A percentile compares a stretch with the other conserved stretches of the same genome.
Evolutionary conservation across 37 sponge, comb jelly and placozoan genomes (phyloP).

Genomic region (Theonella swinhoei): DNA sequence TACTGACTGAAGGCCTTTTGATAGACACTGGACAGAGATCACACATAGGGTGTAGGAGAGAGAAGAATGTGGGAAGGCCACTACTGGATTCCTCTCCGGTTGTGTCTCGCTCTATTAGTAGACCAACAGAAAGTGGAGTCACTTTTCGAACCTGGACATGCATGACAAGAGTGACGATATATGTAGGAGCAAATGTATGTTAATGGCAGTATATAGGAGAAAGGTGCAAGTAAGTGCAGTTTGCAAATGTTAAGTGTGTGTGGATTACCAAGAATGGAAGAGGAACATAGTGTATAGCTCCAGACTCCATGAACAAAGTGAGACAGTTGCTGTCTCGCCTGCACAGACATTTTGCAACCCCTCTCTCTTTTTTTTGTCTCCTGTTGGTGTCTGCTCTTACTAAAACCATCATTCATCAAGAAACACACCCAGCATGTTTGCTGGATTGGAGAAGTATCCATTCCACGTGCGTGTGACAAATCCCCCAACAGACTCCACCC

Average conservation of each 20-base stretch:
- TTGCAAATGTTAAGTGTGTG: too few relatives aligned
- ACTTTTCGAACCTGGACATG: conserved; percentile 38
- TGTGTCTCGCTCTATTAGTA: conserved; percentile 57
- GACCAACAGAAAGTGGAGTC: conserved; percentile 52
- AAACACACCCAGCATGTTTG: background rate
- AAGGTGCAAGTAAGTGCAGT: too few relatives aligned
- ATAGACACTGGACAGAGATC: conserved; percentile 69
- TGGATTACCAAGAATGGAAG: conserved; percentile 73
- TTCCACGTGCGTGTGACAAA: too few relatives aligned
- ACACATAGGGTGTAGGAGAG: conserved; percentile 67
- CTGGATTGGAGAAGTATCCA: too few relatives aligned
- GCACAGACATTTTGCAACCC: conserved; percentile 33
- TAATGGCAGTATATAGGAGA: too few relatives aligned
- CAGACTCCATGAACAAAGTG: conserved; percentile 44
- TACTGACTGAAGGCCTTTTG: conserved; percentile 37
- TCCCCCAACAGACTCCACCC: too few relatives aligned
- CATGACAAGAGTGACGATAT: too few relatives aligned
- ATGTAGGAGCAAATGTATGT: too few relatives aligned
- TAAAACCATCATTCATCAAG: too few relatives aligned
- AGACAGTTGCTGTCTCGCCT: conserved; percentile 36
- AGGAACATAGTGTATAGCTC: conserved; percentile 55
- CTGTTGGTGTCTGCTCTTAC: background rate
- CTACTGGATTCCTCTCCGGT: background rate
- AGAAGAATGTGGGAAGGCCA: conserved; percentile 72
- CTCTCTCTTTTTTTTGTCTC: background rate